A percentile compares a stretch with the other conserved stretches of the same genome.
Conservation (phyloP, 2,888 invertebrate species). For the Sarcophaga subvicina region DNA sequence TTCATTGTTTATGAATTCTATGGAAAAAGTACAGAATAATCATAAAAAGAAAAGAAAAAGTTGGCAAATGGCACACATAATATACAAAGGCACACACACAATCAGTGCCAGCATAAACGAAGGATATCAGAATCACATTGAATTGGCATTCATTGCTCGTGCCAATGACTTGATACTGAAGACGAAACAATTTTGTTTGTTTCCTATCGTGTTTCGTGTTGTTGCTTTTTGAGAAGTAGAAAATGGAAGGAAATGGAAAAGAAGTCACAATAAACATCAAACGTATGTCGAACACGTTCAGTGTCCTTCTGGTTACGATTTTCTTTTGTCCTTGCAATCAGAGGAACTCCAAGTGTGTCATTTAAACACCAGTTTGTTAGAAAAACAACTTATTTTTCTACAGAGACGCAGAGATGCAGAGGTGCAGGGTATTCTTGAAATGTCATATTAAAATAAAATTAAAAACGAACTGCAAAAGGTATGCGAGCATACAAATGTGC, state of each 20-base stretch:
- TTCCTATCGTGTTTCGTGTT: neutral
- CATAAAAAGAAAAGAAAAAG: neutral
- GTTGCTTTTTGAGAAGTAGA: conserved; percentile 23
- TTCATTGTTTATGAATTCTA: no score
- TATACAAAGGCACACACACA: neutral
- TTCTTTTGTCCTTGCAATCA: conserved; percentile 45
- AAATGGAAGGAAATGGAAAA: conserved; percentile 28
- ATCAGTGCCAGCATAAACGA: neutral
- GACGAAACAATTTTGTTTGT: neutral
- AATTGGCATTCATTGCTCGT: conserved; percentile 38
- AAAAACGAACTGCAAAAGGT: neutral
- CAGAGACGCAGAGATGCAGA: neutral
- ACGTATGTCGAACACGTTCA: conserved; percentile 61
- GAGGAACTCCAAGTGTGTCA: conserved; percentile 36
- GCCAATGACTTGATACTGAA: conserved; percentile 36
- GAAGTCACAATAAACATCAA: conserved; percentile 34
- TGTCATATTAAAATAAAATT: neutral
- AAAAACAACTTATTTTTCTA: neutral
- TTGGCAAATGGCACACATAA: conserved; percentile 23
- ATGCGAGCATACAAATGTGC: neutral
- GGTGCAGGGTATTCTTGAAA: neutral
- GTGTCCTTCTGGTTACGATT: conserved; percentile 28
- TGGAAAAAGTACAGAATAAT: conserved; percentile 29
- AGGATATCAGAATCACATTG: conserved; percentile 53
- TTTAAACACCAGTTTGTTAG: conserved; percentile 9